Base-by-base conservation (phyloP, 35 echinoderm and acorn worm genomes). In the Amphiura filiformis region DNA sequence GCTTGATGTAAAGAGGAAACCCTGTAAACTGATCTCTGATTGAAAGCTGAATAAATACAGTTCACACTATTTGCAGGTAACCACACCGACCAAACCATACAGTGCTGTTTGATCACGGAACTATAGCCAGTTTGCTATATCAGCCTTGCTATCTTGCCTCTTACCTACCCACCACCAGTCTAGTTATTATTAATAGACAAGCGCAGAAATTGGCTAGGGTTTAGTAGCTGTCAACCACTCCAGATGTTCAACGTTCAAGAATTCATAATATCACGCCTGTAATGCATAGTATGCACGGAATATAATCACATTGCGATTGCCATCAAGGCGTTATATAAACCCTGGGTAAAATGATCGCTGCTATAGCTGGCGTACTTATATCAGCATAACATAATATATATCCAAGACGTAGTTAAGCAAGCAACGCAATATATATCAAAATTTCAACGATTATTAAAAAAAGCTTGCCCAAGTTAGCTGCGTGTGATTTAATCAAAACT, bases 241-340 rank as follows among this genome's bases (percentile, higher is more conserved):
- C 83, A 85, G 83, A 85, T 85, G 83, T 85, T 65, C 44, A 61
- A 56, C 33, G 34, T 30, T 61, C 17, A 61, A 85, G 83, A 85
- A 85, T 85, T 85, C 83, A 56, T 85, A 85, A 85, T 85, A 70
- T 70, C 61, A 70, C 61, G 61, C 61, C 61, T 70, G 83, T 61
- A 61, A 85, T 85, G 83, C 83, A 61, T 65, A 85, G 64, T 85
- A 85, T 85, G 83, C 83, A 70, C 61, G 61, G 83, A 61, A 85
- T 85, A 61, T 85, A 85, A 85, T 85, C 83, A 65, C 83, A 31
- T 61, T 37, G 49, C 44, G 49, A 85, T 85, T 85, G 64, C 83
- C 33, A 65, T 70, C 83, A 56, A 39, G 35, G 83, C 52, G 83
- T 36, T 61, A 36, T 37, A 34, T 61, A 85, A 61, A 56, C 56